These are phyloP conservation scores for Agrypnia vestita DNA, from an alignment of 1,140 invertebrate genomes.

Conservation along the genomic window DNA sequence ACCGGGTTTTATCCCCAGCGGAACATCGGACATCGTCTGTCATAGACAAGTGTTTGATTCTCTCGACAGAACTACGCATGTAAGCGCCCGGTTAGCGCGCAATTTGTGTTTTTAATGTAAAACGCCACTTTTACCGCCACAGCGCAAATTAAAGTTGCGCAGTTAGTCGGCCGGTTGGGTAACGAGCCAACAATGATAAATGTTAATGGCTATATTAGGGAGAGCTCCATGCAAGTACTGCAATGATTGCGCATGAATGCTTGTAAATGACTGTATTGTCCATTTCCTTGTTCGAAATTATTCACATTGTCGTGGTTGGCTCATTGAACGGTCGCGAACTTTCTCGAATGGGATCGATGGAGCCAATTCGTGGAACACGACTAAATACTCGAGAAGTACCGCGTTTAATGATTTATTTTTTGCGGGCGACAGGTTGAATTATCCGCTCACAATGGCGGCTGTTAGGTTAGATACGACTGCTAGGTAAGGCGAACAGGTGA, in stretches of 20 bases:
- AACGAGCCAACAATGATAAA: slow-evolving; percentile 17
- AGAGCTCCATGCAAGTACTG: slow-evolving; percentile 4
- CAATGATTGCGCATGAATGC: slow-evolving; percentile 38
- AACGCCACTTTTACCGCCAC: no score
- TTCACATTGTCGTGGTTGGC: slow-evolving; percentile 29
- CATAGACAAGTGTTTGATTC: no score
- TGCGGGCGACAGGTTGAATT: slow-evolving; percentile 35
- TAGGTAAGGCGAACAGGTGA: slow-evolving; percentile 17
- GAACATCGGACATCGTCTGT: no score
- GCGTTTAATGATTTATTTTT: slow-evolving; percentile 28
- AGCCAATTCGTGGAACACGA: slow-evolving; percentile 45
- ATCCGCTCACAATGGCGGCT: slow-evolving; percentile 18
- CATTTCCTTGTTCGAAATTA: slow-evolving; percentile 34
- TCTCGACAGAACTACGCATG: no score
- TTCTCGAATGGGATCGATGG: slow-evolving; percentile 30
- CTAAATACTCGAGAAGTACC: not conserved
- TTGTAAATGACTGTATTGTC: slow-evolving; percentile 39
- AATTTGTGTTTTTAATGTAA: no score
- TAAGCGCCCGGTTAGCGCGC: no score
- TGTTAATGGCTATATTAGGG: slow-evolving; percentile 42
- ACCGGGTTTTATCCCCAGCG: no score
- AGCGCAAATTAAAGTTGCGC: no score
- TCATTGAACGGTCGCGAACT: slow-evolving; percentile 29
- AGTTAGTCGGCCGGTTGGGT: not conserved
- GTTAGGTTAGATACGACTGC: not conserved